Evolutionary conservation across 2,797 vertebrate genomes (phyloP), one percentile per base, ranked within the genome.

Genomic region (Propithecus perrieri): DNA sequence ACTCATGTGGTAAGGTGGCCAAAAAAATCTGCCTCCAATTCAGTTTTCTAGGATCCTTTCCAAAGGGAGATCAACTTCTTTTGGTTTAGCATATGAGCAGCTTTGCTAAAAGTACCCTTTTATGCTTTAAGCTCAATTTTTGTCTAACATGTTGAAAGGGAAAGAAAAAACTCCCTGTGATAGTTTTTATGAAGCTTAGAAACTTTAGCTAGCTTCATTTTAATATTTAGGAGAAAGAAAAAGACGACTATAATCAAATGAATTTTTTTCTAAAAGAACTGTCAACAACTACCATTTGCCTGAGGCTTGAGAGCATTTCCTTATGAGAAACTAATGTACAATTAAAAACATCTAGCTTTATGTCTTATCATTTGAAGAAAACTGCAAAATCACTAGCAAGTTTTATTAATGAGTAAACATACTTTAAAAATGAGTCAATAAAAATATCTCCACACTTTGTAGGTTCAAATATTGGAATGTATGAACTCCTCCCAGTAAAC

Each of bases 1-100:
- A 96, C 28, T 72, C 87, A 69, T 96, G 33, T 87, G 10, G n/a
- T 48, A 69, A 97, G 85, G 86, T 94, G 84, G 95, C 69, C 67
- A 97, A 93, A 84, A 97, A 97, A 97, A 89, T 87, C 57, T 96
- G 7, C 84, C 94, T 97, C 74, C 90, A 84, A n/a, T 96, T 89
- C 75, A 92, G 3, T 80, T n/a, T 94, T 63, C 96, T 91, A 94
- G 91, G 88, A 83, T 35, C 65, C 22, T 92, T 93, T 97, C 97
- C 97, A 97, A 96, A 26, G 71, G 65, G 67, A 95, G 95, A 96
- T 76, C 55, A 91, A 72, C 75, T 95, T 89, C 75, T 97, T 95
- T 79, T 90, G 75, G 65, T 89, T 83, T 92, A 94, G 43, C 84
- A 75, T 38, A 71, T 48, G 80, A 87, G 41, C 74, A 65, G 65